phyloP scores from a whole-genome alignment of 2,888 invertebrate genomes.

The Pristionchus entomophagus region DNA sequence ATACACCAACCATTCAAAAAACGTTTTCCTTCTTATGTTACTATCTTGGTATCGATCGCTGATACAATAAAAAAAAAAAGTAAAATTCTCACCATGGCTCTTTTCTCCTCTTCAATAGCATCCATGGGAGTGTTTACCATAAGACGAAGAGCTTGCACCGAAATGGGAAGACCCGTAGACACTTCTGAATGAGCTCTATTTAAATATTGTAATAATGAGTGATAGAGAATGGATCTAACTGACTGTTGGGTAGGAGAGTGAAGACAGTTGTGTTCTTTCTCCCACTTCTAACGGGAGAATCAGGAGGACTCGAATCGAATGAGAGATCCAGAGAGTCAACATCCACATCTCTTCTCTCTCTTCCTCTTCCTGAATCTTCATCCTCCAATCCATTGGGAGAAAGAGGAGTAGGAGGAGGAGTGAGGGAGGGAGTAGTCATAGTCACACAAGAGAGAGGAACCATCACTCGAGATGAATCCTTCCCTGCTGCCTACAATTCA shows the following conservation, averaged over 20 bases:
- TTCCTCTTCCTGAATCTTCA: background rate
- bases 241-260: slow-evolving; percentile 49
- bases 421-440: background rate
- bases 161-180: slow-evolving; percentile 55
- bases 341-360: slow-evolving; percentile 50
- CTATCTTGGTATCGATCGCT: no score
- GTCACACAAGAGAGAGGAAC: slow-evolving; percentile 48
- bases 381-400: background rate
- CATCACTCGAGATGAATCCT: slow-evolving; percentile 62
- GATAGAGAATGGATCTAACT: background rate
- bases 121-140: slow-evolving; percentile 65
- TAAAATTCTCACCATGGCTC: slow-evolving; percentile 56
- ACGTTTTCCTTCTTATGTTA: background rate
- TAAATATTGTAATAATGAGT: background rate
- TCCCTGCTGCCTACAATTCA: slow-evolving; percentile 60
- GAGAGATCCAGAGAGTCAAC: slow-evolving; percentile 66
- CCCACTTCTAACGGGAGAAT: slow-evolving; percentile 56
- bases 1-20: background rate
- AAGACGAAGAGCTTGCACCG: slow-evolving; percentile 61
- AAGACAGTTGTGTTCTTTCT: slow-evolving; percentile 69
- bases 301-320: slow-evolving; percentile 69
- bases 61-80: no score
- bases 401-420: background rate
- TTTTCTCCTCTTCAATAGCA: slow-evolving; percentile 66
- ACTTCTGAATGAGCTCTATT: background rate